Base-by-base conservation (phyloP, 2,888 invertebrate genomes). In the Clepsis dumicolana region DNA sequence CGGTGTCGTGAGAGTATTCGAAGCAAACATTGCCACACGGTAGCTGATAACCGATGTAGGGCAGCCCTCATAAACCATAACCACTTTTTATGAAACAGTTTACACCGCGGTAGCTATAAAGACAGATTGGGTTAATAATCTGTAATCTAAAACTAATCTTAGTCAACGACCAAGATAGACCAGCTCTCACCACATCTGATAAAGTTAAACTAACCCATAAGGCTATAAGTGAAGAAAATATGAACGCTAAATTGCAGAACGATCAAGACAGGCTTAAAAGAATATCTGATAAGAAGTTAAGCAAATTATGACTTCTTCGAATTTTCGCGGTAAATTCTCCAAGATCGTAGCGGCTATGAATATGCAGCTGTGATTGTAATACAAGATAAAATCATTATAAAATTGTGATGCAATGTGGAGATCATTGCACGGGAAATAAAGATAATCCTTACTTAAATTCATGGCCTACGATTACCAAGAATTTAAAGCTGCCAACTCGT, bases 1-100 rank as follows among this genome's bases (percentile, higher is more conserved):
- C 74, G 77, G 72, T 76, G 75, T 76, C 88, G 88, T 88, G 88
- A 88, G 89, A 88, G 85, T 79, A 74, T 78, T 80, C 71, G 71
- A 71, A 75, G 79, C 57, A 38, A 68, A 81, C 75, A 79, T 84
- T 83, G 75, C 85, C 76, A 78, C 82, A 85, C 74, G 57, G 71
- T 61, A 59, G 70, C 66, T 60, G 87, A 84, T 85, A 84, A 83
- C 74, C 73, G 79, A 85, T 80, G 80, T 86, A 79, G 84, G 84
- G 54, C 69, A 54, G 48, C 60, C 59, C 52, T 60, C 60, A 60
- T 52, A 29, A 44, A 61, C 61, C 63, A 64, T 64, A 60, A 65
- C 59, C 59, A 32, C 64, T 64, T 64, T 68, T 68, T 64, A 67
- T 67, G 67, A 29, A 67, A 61, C 60, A 32, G 62, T 67, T 67